Evolutionary conservation across 2,113 vertebrate genomes (phyloP).

Genomic region (Bombycilla garrulus): DNA sequence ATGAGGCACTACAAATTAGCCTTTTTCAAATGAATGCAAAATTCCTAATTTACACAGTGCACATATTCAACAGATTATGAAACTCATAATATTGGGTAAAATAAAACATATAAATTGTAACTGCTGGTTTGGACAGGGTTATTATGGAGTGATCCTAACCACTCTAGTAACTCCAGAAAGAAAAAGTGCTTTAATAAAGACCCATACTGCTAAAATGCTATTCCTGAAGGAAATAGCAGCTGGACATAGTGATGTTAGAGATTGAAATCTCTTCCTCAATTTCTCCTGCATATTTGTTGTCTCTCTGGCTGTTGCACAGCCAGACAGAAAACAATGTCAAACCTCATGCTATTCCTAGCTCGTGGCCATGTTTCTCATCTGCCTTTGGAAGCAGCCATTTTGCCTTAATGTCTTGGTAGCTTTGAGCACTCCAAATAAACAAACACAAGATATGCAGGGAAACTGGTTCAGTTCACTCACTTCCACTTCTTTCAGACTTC

Average conservation of each 20-base stretch:
- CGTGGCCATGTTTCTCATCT: neutral
- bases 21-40: neutral
- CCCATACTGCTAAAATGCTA: neutral
- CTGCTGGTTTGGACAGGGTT: neutral
- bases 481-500: neutral
- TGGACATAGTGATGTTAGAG: rapidly evolving
- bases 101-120: neutral
- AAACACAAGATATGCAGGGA: neutral
- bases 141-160: neutral
- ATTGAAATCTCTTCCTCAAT: neutral
- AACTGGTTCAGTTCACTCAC: neutral
- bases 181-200: neutral
- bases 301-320: neutral
- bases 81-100: neutral
- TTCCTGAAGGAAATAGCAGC: neutral
- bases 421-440: neutral
- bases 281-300: neutral
- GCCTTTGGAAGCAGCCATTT: neutral
- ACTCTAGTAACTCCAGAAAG: neutral
- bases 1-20: neutral
- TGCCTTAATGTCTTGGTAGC: neutral
- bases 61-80: neutral
- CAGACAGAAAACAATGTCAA: neutral
- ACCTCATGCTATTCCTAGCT: neutral
- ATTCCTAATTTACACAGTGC: neutral